Evolutionary conservation across 2,888 invertebrate genomes (phyloP), one percentile per base, ranked within the genome.

Genomic region (Itoplectis maculator): DNA sequence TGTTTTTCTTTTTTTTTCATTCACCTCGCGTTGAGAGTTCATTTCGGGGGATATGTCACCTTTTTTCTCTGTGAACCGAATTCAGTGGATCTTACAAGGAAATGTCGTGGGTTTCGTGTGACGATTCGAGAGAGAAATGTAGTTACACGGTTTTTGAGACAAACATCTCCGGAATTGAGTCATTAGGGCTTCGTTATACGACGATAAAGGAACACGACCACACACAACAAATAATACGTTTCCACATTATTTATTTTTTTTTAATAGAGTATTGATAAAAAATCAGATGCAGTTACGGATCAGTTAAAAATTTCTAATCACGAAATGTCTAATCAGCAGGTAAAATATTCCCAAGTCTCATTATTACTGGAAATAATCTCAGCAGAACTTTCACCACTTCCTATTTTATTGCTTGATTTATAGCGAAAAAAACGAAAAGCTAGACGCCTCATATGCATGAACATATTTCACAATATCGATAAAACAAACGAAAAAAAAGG

Each of bases 401-500:
- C 29, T 35, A 35, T 49, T 45, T 45, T 47, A 45, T 51, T 37
- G 15, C n/a, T n/a, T 59, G 3, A 37, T 59, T 11, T 11, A 56
- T 0, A 56, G 11, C 13, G 29, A 23, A 29, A 23, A 51, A 3
- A 4, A 13, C 11, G 15, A 29, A 56, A 56, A 5, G 15, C 7
- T 37, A 37, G 37, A 37, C 8, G 15, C 35, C 15, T 59, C 59
- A 15, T 15, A 35, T 29, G 4, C 59, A 15, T n/a, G 15, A 59
- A 37, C 8, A 35, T 11, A 20, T 40, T 29, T 29, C 15, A 51
- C 37, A 47, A 63, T 51, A 75, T 66, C 70, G 63, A 42, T 75
- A 40, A 56, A 70, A 54, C 74, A 74, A 70, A n/a, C 42, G 45
- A 45, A 23, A 18, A 15, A 45, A 61, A 66, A 20, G 49, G 63